A percentile compares a stretch with the other conserved stretches of the same genome.
phyloP scores from a whole-genome alignment of 2,888 invertebrate species.

The Pollenia angustigena region DNA sequence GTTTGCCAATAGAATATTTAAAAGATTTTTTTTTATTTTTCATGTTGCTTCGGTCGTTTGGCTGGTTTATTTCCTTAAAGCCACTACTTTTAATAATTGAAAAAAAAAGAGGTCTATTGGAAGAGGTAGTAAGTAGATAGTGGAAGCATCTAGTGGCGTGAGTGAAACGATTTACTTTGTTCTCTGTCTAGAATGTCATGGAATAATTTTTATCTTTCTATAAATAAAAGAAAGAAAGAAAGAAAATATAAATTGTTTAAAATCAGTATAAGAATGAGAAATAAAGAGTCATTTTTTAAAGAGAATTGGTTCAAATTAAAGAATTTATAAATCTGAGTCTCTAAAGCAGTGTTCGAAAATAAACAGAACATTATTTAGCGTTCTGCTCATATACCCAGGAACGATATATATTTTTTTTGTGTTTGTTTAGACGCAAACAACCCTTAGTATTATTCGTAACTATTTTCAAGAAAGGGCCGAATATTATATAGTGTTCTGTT shows the following conservation, averaged over 20 bases:
- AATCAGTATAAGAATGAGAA: neutral
- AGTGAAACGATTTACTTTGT: conserved; percentile 54
- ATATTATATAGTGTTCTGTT: too few species aligned
- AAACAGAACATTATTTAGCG: too few species aligned
- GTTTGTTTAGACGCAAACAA: too few species aligned
- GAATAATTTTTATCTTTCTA: conserved; percentile 35
- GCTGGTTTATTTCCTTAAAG: conserved; percentile 57
- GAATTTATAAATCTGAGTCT: too few species aligned
- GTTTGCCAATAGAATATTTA: conserved; percentile 73
- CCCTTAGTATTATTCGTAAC: too few species aligned
- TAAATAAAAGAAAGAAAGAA: conserved; percentile 19
- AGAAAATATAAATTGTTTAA: neutral
- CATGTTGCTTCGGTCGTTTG: conserved; percentile 24
- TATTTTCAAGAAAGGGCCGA: too few species aligned
- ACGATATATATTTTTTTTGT: too few species aligned
- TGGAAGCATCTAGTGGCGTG: conserved; percentile 25
- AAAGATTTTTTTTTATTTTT: conserved; percentile 42
- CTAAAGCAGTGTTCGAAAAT: too few species aligned
- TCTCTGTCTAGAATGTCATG: conserved; percentile 17
- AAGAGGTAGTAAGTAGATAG: neutral
- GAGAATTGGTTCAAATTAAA: too few species aligned
- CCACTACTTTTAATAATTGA: conserved; percentile 69
- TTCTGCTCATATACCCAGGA: too few species aligned
- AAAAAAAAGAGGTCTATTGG: conserved; percentile 53
- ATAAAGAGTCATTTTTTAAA: neutral